phyloP scores from a whole-genome alignment of 2,113 vertebrate genomes.

The Thalassarche chlororhynchos region DNA sequence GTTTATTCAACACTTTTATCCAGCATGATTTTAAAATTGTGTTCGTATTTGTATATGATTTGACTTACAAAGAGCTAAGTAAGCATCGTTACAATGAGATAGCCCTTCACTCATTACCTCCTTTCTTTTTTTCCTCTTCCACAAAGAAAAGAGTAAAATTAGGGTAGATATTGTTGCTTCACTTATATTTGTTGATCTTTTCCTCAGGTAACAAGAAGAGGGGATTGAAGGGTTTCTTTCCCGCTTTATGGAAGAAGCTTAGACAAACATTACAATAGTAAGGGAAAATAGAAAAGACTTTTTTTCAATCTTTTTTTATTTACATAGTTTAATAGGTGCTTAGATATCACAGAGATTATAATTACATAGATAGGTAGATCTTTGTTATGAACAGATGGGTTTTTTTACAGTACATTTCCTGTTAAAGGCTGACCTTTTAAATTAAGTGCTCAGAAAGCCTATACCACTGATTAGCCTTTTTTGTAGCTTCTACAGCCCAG shows the following conservation, averaged over 20 bases:
- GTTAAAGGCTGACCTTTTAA: not conserved
- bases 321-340: not conserved
- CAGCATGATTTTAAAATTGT: not conserved
- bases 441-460: not conserved
- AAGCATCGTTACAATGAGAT: not conserved
- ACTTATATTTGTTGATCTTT: not conserved
- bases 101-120: not conserved
- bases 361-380: not conserved
- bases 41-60: not conserved
- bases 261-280: not conserved
- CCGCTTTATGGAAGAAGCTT: not conserved
- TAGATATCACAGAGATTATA: not conserved
- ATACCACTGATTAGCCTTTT: not conserved
- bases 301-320: not conserved
- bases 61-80: not conserved
- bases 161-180: not conserved
- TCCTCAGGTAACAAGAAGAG: not conserved
- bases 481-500: not conserved
- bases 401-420: not conserved
- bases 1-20: not conserved
- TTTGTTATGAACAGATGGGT: not conserved
- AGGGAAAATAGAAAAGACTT: not conserved
- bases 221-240: not conserved
- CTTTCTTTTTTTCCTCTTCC: not conserved
- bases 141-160: not conserved